Evolutionary conservation across 2,888 invertebrate species (phyloP), one percentile per base, ranked within the genome.

Genomic region (Sepioteuthis lessoniana): DNA sequence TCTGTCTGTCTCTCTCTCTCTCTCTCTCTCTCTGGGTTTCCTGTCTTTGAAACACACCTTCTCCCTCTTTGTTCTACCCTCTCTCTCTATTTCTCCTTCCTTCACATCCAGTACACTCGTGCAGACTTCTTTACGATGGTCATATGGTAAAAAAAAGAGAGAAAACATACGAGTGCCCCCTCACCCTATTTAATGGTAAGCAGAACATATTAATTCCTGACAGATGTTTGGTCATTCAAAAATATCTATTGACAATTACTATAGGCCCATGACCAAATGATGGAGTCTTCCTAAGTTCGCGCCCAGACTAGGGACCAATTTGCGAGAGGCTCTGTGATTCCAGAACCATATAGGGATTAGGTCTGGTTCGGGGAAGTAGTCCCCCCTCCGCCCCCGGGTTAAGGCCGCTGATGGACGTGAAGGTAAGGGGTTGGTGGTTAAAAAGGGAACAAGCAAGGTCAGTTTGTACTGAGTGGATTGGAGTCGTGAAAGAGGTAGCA

Each of bases 211-310:
- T 76, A 76, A 76, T 76, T 76, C 76, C 31, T 76, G 76, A 76
- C 76, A 76, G 76, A 76, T 76, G 76, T 76, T 76, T 76, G 76
- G 76, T 76, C 76, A n/a, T 76, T 76, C n/a, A n/a, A 76, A 76
- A 76, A 76, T 76, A 76, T 76, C 76, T n/a, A 76, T 76, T 76
- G 16, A 76, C n/a, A 76, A 76, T 76, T 76, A 76, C 8, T 8
- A 19, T n/a, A n/a, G 76, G 76, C 7, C 76, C 76, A 16, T 76
- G n/a, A n/a, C 76, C 76, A 76, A 76, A 76, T 76, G 76, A 76
- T 76, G 31, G 76, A 76, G 31, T 31, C 76, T 10, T 13, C n/a
- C 76, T 31, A 10, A n/a, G 31, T 76, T 76, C n/a, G 31, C 76
- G 10, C n/a, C 76, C 8, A 76, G 31, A 16, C 76, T n/a, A n/a